Evolutionary conservation across 2,113 vertebrate species (phyloP).

Genomic region (Pangasianodon gigas): DNA sequence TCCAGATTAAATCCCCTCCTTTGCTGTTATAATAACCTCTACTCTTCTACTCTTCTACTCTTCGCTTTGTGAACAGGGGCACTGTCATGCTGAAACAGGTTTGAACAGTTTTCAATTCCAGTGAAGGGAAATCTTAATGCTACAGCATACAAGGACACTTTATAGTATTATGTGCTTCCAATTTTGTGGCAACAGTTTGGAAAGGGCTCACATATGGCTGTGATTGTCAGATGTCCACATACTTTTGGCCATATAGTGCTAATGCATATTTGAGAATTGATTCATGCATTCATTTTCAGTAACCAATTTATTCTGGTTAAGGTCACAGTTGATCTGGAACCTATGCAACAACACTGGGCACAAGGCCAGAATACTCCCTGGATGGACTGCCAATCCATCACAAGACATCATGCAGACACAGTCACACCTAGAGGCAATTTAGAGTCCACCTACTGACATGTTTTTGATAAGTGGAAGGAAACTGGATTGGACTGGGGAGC

Average conservation of each 20-base stretch:
- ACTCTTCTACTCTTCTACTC: not conserved
- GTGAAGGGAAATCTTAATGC: not conserved
- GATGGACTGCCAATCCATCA: not conserved
- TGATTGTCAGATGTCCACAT: not conserved
- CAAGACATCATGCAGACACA: not conserved
- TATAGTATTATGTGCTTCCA: not conserved
- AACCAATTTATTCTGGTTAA: not conserved
- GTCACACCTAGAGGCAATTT: not conserved
- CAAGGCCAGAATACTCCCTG: not conserved
- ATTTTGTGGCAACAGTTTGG: not conserved
- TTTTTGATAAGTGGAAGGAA: not conserved
- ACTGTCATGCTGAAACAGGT: not conserved
- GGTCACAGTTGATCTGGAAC: not conserved
- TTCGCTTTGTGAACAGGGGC: not conserved
- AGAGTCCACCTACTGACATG: not conserved
- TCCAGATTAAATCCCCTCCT: not conserved
- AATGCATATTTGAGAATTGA: not conserved
- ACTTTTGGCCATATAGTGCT: not conserved
- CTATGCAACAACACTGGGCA: not conserved
- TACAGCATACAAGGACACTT: not conserved
- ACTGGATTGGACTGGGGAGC: not conserved
- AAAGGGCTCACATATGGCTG: not conserved
- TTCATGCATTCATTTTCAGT: not conserved
- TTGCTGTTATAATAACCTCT: not conserved
- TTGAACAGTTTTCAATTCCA: not conserved